Evolutionary conservation across 2,888 invertebrate species (phyloP).

Genomic region (Dolomedes plantarius): DNA sequence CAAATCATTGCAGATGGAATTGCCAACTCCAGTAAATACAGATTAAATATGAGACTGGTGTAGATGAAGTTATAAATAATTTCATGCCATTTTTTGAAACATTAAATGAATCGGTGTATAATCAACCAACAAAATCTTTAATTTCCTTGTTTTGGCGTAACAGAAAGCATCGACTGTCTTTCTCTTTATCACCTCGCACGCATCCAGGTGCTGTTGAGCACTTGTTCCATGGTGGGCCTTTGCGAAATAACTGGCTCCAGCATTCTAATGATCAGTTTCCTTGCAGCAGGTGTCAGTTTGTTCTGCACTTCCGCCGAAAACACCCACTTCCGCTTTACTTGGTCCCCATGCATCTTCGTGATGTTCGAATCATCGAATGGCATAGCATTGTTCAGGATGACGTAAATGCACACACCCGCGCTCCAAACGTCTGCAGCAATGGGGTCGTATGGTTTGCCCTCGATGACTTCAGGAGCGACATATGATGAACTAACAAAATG

Average conservation of each 20-base stretch:
- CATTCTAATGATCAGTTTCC: constrained; percentile 86
- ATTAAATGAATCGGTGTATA: no score
- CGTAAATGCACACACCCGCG: constrained; percentile 78
- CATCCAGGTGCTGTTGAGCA: constrained; percentile 71
- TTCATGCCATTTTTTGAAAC: no score
- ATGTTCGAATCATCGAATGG: constrained; percentile 86
- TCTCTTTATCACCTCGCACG: neutral
- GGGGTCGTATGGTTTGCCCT: constrained; percentile 84
- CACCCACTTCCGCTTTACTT: constrained; percentile 75
- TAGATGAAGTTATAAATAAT: no score
- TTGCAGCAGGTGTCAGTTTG: constrained; percentile 76
- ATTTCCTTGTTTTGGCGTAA: no score
- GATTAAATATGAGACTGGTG: no score
- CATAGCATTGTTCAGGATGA: constrained; percentile 78
- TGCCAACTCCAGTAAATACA: no score
- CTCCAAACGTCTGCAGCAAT: constrained; percentile 86
- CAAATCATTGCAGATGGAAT: no score
- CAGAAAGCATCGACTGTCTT: no score
- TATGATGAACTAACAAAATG: constrained; percentile 88
- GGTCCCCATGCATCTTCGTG: constrained; percentile 88
- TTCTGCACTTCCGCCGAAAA: constrained; percentile 73
- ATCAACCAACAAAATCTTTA: no score
- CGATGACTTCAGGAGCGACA: constrained; percentile 90
- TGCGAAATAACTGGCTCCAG: constrained; percentile 89
- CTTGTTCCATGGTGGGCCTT: constrained; percentile 77